Evolutionary conservation across 2,113 vertebrate species (phyloP), one percentile per base, ranked within the genome.

Genomic region (Otus sunia): DNA sequence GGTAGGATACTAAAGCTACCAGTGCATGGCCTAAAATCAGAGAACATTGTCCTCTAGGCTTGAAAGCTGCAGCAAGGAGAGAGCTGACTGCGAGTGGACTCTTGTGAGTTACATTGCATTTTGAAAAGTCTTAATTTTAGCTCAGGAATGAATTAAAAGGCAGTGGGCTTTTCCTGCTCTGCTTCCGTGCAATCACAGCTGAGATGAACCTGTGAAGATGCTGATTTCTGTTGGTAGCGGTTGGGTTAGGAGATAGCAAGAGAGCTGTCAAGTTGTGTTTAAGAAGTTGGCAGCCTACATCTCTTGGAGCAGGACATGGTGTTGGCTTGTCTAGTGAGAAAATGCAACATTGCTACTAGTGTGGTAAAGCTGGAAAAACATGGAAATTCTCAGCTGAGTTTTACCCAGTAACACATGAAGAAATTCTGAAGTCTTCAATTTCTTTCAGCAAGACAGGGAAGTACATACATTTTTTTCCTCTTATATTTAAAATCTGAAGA

Each of bases 401-500:
- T 21, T 16, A 18, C 12, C 11, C 1, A 0, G 36, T 18, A 39
- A 20, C 25, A 29, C 10, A 3, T 2, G 9, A 4, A 52, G 55
- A 45, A 74, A 34, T 22, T 17, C 12, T 11, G 29, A 15, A 37
- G 7, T 32, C 26, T 22, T 59, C 8, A 1, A 1, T 41, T 60
- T 19, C 53, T 45, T 27, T 36, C 7, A 17, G 29, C 26, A 16
- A 20, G 34, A 30, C 5, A 11, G n/a, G 49, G 23, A 30, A 30
- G 23, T 27, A 6, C 5, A 0, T 5, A 3, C 6, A 1, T 43
- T 50, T 39, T 39, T 14, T 59, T n/a, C 52, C 56, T 53, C 14
- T 52, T n/a, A 4, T 5, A 11, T 43, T 22, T 34, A 20, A 26
- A 5, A 25, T 60, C 29, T 43, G 30, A 43, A 34, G 62, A 5